These are phyloP conservation scores for Lepidothrix coronata DNA, from an alignment of 2,113 vertebrate species.

Conservation along the genomic window DNA sequence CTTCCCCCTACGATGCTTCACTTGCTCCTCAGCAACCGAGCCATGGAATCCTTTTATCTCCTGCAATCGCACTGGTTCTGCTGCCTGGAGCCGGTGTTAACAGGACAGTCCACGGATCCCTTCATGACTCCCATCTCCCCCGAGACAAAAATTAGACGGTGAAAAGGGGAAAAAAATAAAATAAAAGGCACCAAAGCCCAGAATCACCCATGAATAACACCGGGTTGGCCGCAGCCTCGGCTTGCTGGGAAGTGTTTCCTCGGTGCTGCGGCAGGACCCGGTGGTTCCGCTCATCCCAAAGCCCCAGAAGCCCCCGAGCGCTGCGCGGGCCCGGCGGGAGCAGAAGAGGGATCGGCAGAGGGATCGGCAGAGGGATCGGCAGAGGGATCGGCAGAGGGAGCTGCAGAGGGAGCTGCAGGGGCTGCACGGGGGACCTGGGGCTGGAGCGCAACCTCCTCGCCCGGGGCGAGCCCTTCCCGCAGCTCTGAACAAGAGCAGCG, in stretches of 20 bases:
- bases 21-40: neutral
- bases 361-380: too few relatives aligned
- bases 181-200: neutral
- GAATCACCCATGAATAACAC: neutral
- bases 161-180: neutral
- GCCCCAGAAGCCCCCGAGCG: neutral
- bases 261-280: neutral
- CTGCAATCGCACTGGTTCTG: neutral
- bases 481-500: rapidly evolving
- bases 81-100: neutral
- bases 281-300: rapidly evolving
- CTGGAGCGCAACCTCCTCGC: neutral
- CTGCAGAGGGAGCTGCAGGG: conserved; percentile 58
- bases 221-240: neutral
- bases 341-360: too few relatives aligned
- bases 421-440: neutral
- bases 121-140: neutral
- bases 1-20: neutral
- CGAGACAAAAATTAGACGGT: neutral
- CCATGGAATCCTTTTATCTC: neutral
- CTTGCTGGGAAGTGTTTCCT: neutral
- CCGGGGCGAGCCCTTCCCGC: neutral
- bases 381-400: too few relatives aligned
- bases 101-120: neutral
- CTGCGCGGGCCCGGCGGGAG: conserved; percentile 42